Conservation (phyloP, 2,888 invertebrate genomes). For the Meteorus cinctellus region DNA sequence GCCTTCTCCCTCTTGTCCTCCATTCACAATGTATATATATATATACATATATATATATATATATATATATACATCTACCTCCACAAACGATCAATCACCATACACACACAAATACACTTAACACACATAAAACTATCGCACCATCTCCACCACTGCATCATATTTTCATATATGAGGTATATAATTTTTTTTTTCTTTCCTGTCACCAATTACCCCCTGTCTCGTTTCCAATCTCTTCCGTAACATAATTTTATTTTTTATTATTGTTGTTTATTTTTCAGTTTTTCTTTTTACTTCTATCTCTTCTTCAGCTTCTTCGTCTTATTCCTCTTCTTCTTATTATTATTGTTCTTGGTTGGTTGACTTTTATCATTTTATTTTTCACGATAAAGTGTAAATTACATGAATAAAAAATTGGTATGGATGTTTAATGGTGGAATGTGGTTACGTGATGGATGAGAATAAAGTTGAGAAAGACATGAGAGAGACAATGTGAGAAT, state of each 20-base stretch:
- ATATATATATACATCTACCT: too few species aligned
- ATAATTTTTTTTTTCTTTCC: constrained; percentile 11
- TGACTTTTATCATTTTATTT: background rate
- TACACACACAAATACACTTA: background rate
- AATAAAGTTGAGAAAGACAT: too few species aligned
- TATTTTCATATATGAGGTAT: constrained; percentile 8
- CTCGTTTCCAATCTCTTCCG: background rate
- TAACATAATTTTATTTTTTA: background rate
- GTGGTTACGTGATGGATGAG: too few species aligned
- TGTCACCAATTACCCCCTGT: constrained; percentile 24
- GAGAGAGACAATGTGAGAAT: too few species aligned
- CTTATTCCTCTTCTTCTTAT: background rate
- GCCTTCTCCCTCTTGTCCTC: background rate
- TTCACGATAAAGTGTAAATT: background rate
- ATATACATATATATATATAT: background rate
- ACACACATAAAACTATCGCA: background rate
- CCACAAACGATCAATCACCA: constrained; percentile 14
- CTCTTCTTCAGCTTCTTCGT: background rate
- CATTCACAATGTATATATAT: background rate
- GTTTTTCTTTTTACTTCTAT: background rate
- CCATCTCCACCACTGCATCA: constrained; percentile 19
- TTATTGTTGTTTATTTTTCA: background rate
- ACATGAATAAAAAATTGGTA: background rate
- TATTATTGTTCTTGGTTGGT: background rate
- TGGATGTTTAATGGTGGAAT: too few species aligned